Evolutionary conservation across 2,888 invertebrate species (phyloP).

Genomic region (Drosophila robusta): DNA sequence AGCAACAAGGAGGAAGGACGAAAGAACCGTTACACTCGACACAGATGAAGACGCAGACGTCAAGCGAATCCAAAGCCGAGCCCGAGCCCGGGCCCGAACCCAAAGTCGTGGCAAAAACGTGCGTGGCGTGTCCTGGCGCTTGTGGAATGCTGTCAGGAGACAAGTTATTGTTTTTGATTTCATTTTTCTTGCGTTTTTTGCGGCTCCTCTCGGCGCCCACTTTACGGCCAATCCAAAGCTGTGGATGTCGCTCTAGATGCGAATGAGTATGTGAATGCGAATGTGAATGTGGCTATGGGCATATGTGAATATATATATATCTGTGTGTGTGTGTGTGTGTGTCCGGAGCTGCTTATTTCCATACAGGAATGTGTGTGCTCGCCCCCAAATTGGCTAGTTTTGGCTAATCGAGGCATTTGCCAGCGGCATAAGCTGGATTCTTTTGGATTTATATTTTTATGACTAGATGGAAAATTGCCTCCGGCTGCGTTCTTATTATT

Average conservation of each 20-base stretch:
- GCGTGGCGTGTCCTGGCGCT: slow-evolving; percentile 64
- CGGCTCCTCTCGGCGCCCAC: slow-evolving; percentile 37
- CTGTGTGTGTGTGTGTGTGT: slow-evolving; percentile 11
- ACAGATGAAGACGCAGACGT: slow-evolving; percentile 65
- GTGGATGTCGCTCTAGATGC: slow-evolving; percentile 1
- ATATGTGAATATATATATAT: slow-evolving; percentile 3
- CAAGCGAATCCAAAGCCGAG: slow-evolving; percentile 57
- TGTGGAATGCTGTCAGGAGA: slow-evolving; percentile 78
- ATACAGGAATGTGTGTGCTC: slow-evolving; percentile 55
- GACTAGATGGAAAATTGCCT: slow-evolving; percentile 60
- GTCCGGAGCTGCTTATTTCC: slow-evolving; percentile 66
- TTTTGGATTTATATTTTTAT: slow-evolving; percentile 54
- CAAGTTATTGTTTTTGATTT: slow-evolving; percentile 82
- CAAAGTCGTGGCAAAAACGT: slow-evolving; percentile 55
- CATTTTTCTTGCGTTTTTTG: slow-evolving; percentile 72
- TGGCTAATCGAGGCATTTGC: slow-evolving; percentile 76
- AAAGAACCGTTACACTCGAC: slow-evolving; percentile 31
- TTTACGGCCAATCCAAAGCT: slow-evolving; percentile 51
- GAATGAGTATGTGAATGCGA: slow-evolving; percentile 34
- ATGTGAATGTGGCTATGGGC: slow-evolving; percentile 13
- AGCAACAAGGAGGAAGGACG: slow-evolving; percentile 44
- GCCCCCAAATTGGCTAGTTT: slow-evolving; percentile 72
- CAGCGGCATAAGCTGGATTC: slow-evolving; percentile 61
- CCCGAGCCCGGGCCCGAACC: slow-evolving; percentile 17
- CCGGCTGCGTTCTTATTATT: slow-evolving; percentile 48